phyloP scores from a whole-genome alignment of 2,113 vertebrate genomes.

The Takifugu bimaculatus region DNA sequence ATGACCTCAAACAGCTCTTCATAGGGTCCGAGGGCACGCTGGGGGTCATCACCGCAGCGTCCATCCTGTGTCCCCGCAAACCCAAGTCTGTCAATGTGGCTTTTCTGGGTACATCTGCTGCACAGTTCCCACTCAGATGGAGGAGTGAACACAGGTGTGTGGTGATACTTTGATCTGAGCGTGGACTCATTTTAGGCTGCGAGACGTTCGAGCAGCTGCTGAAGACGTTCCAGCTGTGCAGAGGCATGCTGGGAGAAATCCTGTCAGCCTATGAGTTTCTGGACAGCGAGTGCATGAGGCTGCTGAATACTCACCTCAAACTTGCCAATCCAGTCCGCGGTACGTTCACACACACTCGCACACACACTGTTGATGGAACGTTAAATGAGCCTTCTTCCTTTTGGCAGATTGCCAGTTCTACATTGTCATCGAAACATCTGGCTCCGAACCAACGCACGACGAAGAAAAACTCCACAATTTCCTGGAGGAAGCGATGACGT shows the following conservation, averaged over 20 bases:
- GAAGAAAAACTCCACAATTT: conserved; percentile 86
- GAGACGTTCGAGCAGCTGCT: conserved; percentile 83
- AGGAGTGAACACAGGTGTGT: neutral
- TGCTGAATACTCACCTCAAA: conserved; percentile 82
- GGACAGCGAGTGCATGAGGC: conserved; percentile 85
- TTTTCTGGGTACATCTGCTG: conserved; percentile 80
- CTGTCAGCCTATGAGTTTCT: conserved; percentile 94
- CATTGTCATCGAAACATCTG: conserved; percentile 90
- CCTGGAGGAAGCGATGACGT: conserved; percentile 77
- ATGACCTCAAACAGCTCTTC: conserved; percentile 96
- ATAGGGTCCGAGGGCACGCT: conserved; percentile 94
- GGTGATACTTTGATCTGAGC: neutral
- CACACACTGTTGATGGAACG: neutral
- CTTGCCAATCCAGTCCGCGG: conserved; percentile 84
- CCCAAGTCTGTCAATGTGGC: conserved; percentile 86
- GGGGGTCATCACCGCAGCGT: conserved; percentile 88
- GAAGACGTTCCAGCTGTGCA: conserved; percentile 83
- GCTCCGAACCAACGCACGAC: conserved; percentile 81
- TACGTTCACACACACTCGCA: conserved; percentile 49
- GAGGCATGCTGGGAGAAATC: conserved; percentile 87
- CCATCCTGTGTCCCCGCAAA: conserved; percentile 87
- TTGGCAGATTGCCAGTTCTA: conserved; percentile 86
- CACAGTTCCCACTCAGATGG: neutral
- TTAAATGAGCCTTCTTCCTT: neutral
- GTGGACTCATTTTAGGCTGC: conserved; percentile 73